Percentiles rank a stretch among this genome's conserved stretches.
Conservation (phyloP, 2,888 invertebrate species). For the Acrocyrtus sp. region DNA sequence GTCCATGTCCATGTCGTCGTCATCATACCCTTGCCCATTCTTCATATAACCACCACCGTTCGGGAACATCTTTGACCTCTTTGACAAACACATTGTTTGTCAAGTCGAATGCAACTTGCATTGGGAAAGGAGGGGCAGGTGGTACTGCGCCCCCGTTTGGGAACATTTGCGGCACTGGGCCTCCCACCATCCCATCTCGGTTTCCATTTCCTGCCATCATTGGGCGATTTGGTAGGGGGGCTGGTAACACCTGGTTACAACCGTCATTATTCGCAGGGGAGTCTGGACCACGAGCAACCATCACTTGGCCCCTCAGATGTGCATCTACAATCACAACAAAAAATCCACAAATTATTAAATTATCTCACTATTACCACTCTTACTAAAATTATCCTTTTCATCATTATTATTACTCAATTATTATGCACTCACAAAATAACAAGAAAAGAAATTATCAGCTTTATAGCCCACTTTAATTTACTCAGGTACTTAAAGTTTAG, state of each 20-base stretch:
- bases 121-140: constrained; percentile 64
- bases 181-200: constrained; percentile 30
- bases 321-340: no score
- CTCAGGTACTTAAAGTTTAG: no score
- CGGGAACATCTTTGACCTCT: constrained; percentile 72
- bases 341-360: no score
- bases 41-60: constrained; percentile 49
- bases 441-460: no score
- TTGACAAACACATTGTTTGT: constrained; percentile 72
- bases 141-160: constrained; percentile 61
- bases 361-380: no score
- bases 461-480: no score
- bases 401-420: no score
- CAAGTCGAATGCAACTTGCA: constrained; percentile 63
- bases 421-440: no score
- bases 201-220: constrained; percentile 52
- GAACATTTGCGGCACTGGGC: constrained; percentile 41
- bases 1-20: constrained; percentile 28
- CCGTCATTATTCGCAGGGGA: constrained; percentile 59
- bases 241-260: constrained; percentile 41
- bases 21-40: constrained; percentile 10
- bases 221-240: constrained; percentile 38
- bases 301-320: constrained; percentile 74
- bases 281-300: constrained; percentile 73
- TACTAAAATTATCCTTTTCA: neutral